Evolutionary conservation across 2,888 invertebrate species (phyloP).

Genomic region (Cactoblastis cactorum): DNA sequence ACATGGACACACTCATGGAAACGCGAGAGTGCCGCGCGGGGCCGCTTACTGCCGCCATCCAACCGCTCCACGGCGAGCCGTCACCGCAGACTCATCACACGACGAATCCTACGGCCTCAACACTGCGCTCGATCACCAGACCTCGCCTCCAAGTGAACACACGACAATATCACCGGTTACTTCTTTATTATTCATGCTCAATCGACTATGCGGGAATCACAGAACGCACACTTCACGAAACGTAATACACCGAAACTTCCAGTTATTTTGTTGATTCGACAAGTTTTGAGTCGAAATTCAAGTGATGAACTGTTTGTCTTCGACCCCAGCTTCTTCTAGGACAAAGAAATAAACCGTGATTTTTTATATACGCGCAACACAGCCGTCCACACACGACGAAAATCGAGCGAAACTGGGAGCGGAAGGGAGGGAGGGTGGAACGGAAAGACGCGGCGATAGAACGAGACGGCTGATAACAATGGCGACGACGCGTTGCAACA

Average conservation of each 20-base stretch:
- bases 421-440: constrained; percentile 32
- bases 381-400: constrained; percentile 54
- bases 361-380: constrained; percentile 38
- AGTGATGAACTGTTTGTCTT: constrained; percentile 32
- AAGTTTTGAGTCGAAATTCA: constrained; percentile 26
- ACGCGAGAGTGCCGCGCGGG: constrained; percentile 94
- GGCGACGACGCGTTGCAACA: constrained; percentile 67
- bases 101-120: constrained; percentile 43
- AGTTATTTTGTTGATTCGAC: constrained; percentile 31
- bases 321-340: constrained; percentile 49
- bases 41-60: constrained; percentile 83
- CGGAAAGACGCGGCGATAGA: constrained; percentile 35
- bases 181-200: constrained; percentile 78
- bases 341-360: constrained; percentile 72
- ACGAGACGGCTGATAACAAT: constrained; percentile 60
- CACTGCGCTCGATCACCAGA: constrained; percentile 63
- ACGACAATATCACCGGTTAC: constrained; percentile 69
- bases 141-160: constrained; percentile 56
- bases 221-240: constrained; percentile 53
- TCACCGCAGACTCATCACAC: constrained; percentile 76
- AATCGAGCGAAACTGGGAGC: constrained; percentile 73
- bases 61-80: constrained; percentile 73
- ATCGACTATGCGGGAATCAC: constrained; percentile 71
- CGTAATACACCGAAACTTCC: constrained; percentile 48
- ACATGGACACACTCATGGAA: constrained; percentile 93